Base-by-base conservation (phyloP, 2,888 invertebrate species). In the Boloria euphrosyne region DNA sequence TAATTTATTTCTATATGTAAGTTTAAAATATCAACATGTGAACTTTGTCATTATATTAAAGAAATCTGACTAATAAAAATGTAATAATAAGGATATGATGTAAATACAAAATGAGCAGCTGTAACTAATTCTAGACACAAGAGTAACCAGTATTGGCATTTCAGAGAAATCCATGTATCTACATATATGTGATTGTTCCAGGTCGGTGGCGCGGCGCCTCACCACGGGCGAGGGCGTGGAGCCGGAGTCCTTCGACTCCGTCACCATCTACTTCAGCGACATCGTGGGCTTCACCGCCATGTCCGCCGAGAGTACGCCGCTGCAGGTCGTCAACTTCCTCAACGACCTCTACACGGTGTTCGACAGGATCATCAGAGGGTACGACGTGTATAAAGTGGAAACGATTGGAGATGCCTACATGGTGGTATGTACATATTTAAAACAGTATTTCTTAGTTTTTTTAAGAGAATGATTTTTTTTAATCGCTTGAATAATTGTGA, bases 311-410 rank as follows among this genome's bases (percentile, higher is more conserved):
- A 98, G 98, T 83, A 97, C 98, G 62, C 98, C 98, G 62, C 93
- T 97, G 78, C 96, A 97, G 93, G 97, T 99, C 78, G 99, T 99
- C 63, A 98, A 97, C 87, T 98, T 99, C 88, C 94, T 99, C 71
- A 99, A 99, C 92, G 98, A 99, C 90, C 94, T 99, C 83, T 99
- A 99, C 91, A 99, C 99, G 58, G 95, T 98, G 73, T 99, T 99
- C 87, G 99, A 99, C 91, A 94, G 96, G 78, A 98, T 99, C 80
- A 98, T 99, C 77, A 96, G 97, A 87, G 97, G 98, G 78, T 99
- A 98, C 85, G 98, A 99, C 84, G 99, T 99, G 54, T 99, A 99
- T 87, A 99, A 99, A 92, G 99, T 99, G 70, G 98, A 98, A 91
- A 98, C 98, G 51, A 98, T 98, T 70, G 98, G 98, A 38, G 97